phyloP scores from a whole-genome alignment of 1,140 invertebrate genomes.

The Megalopta genalis region DNA sequence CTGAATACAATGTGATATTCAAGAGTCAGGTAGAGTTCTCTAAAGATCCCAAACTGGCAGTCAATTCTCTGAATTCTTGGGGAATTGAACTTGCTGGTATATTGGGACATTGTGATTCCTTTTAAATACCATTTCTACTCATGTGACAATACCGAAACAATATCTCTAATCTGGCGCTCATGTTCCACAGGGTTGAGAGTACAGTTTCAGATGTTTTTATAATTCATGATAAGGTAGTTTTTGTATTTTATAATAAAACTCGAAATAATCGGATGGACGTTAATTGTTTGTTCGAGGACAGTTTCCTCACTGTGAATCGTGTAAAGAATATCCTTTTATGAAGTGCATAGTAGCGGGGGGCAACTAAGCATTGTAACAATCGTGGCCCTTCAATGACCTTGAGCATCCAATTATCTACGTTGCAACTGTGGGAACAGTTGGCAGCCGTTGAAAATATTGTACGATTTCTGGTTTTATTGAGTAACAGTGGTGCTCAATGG shows the following conservation, averaged over 20 bases:
- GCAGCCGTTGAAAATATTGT: slow-evolving; percentile 5
- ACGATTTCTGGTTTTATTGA: slow-evolving; percentile 11
- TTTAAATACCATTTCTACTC: slow-evolving; percentile 7
- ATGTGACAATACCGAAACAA: neutral
- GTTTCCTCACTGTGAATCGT: neutral
- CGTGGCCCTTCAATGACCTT: neutral
- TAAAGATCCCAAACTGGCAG: neutral
- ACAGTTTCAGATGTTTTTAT: neutral
- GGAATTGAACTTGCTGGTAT: neutral
- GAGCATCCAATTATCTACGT: neutral
- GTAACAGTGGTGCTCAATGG: slow-evolving; percentile 57
- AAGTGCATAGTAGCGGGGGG: neutral
- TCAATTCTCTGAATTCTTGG: neutral
- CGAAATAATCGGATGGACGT: neutral
- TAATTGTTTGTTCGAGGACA: neutral
- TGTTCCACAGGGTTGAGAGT: neutral
- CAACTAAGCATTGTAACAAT: neutral
- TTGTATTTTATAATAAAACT: neutral
- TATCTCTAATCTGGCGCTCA: neutral
- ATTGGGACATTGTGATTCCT: neutral
- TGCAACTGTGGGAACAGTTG: neutral
- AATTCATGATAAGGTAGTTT: neutral
- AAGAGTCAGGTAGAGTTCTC: neutral
- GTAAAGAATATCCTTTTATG: neutral
- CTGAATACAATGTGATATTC: neutral